Evolutionary conservation across 2,888 invertebrate genomes (phyloP).

Genomic region (Drosophila atripex): DNA sequence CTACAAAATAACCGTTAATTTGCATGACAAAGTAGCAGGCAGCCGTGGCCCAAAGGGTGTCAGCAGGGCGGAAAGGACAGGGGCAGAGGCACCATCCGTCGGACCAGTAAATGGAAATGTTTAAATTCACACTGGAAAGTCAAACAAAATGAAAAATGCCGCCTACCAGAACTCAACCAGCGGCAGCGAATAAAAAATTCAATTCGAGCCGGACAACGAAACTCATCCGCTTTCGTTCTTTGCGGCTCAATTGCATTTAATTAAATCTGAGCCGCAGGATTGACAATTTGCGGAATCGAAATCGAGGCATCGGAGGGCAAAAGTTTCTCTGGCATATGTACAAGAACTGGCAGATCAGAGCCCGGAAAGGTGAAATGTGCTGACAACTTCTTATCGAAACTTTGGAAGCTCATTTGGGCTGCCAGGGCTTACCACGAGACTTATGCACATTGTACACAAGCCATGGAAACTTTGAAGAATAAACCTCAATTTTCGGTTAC

Average conservation of each 20-base stretch:
- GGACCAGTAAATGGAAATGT: constrained; percentile 52
- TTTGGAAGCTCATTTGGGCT: constrained; percentile 34
- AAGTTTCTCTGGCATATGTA: constrained; percentile 10
- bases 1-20: constrained; percentile 71
- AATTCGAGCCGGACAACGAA: constrained; percentile 31
- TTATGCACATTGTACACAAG: constrained; percentile 45
- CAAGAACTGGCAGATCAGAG: neutral
- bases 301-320: constrained; percentile 25
- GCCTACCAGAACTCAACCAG: neutral
- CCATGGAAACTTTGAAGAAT: constrained; percentile 20
- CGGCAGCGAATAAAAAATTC: constrained; percentile 30
- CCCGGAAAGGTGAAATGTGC: constrained; percentile 19
- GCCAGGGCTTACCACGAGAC: constrained; percentile 25
- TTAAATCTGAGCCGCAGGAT: constrained; percentile 25
- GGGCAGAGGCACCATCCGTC: constrained; percentile 4
- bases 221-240: constrained; percentile 13
- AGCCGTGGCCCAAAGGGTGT: constrained; percentile 2
- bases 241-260: constrained; percentile 36
- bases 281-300: constrained; percentile 28
- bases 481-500: constrained; percentile 19
- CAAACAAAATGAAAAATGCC: constrained; percentile 15
- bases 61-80: neutral
- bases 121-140: constrained; percentile 34
- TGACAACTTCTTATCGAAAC: constrained; percentile 30
- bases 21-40: constrained; percentile 74